phyloP scores from a whole-genome alignment of 2,113 vertebrate species.

The Marcusenius ussheri region DNA sequence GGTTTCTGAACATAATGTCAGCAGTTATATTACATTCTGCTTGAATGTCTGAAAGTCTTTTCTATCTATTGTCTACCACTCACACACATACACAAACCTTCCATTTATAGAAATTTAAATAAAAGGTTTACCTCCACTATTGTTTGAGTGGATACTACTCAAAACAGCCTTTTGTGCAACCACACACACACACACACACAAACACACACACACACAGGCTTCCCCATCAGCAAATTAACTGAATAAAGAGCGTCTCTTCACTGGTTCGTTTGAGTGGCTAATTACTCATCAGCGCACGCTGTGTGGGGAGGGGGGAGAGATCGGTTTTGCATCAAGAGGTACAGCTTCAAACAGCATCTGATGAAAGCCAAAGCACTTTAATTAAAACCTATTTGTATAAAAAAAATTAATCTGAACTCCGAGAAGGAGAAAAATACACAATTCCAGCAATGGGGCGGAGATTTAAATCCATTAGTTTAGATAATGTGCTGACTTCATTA shows the following conservation, averaged over 20 bases:
- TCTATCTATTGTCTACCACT: not conserved
- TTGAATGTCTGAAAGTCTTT: not conserved
- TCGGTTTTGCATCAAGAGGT: conserved; percentile 56
- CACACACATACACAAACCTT: conserved; percentile 11
- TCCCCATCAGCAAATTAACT: conserved; percentile 52
- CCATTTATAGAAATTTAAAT: conserved; percentile 10
- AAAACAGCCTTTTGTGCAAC: conserved; percentile 18
- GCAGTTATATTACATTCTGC: not conserved
- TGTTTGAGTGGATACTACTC: not conserved
- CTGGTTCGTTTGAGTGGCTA: conserved; percentile 55
- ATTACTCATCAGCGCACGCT: conserved; percentile 56
- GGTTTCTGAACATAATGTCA: conserved; percentile 10
- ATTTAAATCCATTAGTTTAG: conserved; percentile 37
- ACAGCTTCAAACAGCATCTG: conserved; percentile 60
- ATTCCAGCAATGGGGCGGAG: conserved; percentile 35
- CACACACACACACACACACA: conserved; percentile 18
- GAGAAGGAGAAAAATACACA: conserved; percentile 32
- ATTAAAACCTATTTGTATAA: conserved; percentile 64
- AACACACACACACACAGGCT: conserved; percentile 29
- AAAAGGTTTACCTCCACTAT: not conserved
- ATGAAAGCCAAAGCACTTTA: conserved; percentile 61
- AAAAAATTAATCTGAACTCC: conserved; percentile 47
- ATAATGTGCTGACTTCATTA: conserved; percentile 44
- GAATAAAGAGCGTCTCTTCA: conserved; percentile 54
- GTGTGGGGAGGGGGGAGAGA: conserved; percentile 35